Evolutionary conservation across 64 coral and sea anemone species (phyloP), one percentile per base, ranked within the genome.

Genomic region (Dendrophyllia cribrosa): DNA sequence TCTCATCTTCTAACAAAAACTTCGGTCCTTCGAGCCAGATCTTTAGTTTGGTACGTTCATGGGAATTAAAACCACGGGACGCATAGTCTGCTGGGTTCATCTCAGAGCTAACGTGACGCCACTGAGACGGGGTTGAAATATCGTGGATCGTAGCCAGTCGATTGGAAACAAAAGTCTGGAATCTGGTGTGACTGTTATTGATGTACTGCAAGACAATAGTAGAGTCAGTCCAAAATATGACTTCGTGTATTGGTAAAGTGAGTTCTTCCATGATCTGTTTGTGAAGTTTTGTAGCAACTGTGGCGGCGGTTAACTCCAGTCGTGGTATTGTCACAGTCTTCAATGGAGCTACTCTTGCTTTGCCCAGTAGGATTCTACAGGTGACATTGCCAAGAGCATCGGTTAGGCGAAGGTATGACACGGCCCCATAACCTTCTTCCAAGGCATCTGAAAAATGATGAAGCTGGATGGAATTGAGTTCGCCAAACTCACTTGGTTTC

Each of bases 151-250:
- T 58, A 14, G 52, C 10, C 3, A 89, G 15, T 47, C 87, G 44
- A 5, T 88, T 88, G 23, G 86, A 45, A 24, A 74, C 52, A 51
- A 88, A 88, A 3, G 86, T 88, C 44, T 88, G 51, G 24, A 89
- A 89, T 45, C 72, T 55, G 64, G 19, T 89, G 45, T 64, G 24
- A 56, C 75, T 75, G 23, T 76, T 89, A 10, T 70, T 1, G 7
- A 89, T 89, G 59, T 66, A 62, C 67, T 87, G 62, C 45, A 87
- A 51, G 24, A 87, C 84, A 68, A 72, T 51, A 16, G 67, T 71
- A 15, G 66, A 87, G 19, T 87, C 84, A 17, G 66, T 87, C 3
- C 84, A 72, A 45, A 48, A 87, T 6, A 12, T 51, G 9, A 6
- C 46, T 4, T 70, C 24, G 10, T 70, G 50, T 58, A 71, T 58